Base-by-base conservation (phyloP, 2,113 vertebrate species). In the Laticauda colubrina region DNA sequence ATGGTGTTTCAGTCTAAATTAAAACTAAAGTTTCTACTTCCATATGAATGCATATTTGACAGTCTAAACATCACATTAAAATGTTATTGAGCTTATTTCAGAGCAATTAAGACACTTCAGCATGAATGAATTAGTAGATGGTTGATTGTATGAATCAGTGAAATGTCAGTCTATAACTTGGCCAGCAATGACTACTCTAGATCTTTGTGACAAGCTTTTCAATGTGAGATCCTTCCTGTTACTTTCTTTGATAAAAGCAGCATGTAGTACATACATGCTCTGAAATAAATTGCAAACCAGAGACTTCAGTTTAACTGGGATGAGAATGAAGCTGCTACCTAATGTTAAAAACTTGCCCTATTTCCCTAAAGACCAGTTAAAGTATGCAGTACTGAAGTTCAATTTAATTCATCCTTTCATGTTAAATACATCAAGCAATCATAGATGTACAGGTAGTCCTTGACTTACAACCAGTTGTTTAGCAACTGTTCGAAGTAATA, bases 21-120 rank as follows among this genome's bases (percentile, higher is more conserved):
- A 86, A 96, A 90, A 55, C 91, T 95, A 94, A 96, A 90, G 90
- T 95, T 95, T 96, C 91, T 95, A 96, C 88, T 95, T 81, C n/a
- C 64, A 43, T 26, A 90, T 14, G 48, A 90, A 85, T 4, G 21
- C 51, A 55, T 43, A 55, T 57, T 2, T 86, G 55, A 86, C 11
- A 29, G 26, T 51, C 24, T 51, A 56, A 59, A n/a, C 90, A 91
- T n/a, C 51, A 88, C 14, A 29, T 48, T 59, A 23, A 51, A 29
- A 91, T 57, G 34, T 39, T 51, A 7, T 87, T 51, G 39, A 18
- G n/a, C 4, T 57, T 14, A 51, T 64, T 64, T 89, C 34, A 90
- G 5, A 48, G 57, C 89, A 90, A n/a, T 64, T 48, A 48, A 90
- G 43, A 20, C n/a, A 54, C 15, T 55, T 56, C n/a, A 23, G 24